Base-by-base conservation (phyloP, 2,113 vertebrate genomes). In the Gasterosteus aculeatus region DNA sequence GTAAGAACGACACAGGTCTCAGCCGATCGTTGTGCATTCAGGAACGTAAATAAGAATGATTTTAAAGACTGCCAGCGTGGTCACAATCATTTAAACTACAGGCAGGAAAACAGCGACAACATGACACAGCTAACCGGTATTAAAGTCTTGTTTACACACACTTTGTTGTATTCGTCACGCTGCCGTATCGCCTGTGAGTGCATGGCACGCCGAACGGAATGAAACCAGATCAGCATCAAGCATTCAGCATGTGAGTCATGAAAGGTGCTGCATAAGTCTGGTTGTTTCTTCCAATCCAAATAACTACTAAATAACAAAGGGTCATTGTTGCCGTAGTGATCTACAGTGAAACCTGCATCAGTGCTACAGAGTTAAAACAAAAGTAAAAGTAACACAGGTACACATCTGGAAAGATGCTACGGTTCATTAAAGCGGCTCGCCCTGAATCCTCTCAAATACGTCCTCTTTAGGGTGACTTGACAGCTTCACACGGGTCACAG, bases 381-480 rank as follows among this genome's bases (percentile, higher is more conserved):
- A 22, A 54, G 18, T 38, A 38, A 62, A 41, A 14, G 1, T 1
- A n/a, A 49, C 11, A 1, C 2, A n/a, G 22, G 14, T 42, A 5
- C 3, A 31, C 14, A 38, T 5, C 2, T 1, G 15, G 26, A 42
- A 29, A 51, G 6, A 38, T 14, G 26, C 4, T 7, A 53, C 0
- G 0, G 42, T 16, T 47, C 26, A 29, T 7, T 1, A 47, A 18
- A 76, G 47, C 31, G 14, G 4, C 33, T 16, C 7, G 1, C 6
- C 10, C 10, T 15, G 38, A 41, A 41, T 64, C 8, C 5, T 29
- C 22, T 35, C 18, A 44, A 46, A 62, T 46, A 19, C 22, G n/a
- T 69, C 51, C 58, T 39, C 6, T 22, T 41, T 2, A 39, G 38
- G 16, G 22, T 53, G 49, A 12, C n/a, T 54, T 81, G 67, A 84